Evolutionary conservation across 2,797 vertebrate genomes (phyloP), one percentile per base, ranked within the genome.

Genomic region (Erethizon dorsatum): DNA sequence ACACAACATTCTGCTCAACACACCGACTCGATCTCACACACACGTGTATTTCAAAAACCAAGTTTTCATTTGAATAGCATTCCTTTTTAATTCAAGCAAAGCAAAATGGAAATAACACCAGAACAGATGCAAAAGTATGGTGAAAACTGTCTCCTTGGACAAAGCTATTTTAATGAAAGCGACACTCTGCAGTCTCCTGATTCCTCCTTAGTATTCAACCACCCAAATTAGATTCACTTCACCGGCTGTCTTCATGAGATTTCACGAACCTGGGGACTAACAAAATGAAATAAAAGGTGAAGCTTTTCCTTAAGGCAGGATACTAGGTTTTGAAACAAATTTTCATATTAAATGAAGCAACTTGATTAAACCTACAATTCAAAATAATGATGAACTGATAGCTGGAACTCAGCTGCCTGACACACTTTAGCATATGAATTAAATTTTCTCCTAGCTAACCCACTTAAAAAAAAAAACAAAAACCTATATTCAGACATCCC

Each of bases 351-450:
- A 96, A 65, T 96, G 93, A 97, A 97, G 50, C 50, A 97, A 97
- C 88, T 94, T 95, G 94, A 97, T 98, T 96, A 97, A 96, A 79
- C 37, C 26, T 56, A 95, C 88, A 96, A 82, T 97, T 96, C 89
- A 96, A 95, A 83, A 93, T 96, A 96, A 97, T 95, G 83, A 97
- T 94, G 83, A 96, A 93, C 85, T 83, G 83, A 96, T 90, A 33
- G 22, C 50, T 88, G 87, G 83, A 94, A 95, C 84, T 97, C 90
- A 92, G 94, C 94, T 97, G 90, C 88, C 95, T 92, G 85, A 92
- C 92, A 96, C 67, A 71, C 75, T 95, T 96, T 96, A 97, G 94
- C 96, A 97, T 96, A 94, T 92, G 96, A 98, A 96, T 96, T 97
- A 95, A 94, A 97, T 96, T 97, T 97, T 97, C 95, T 94, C 90